Base-by-base conservation (phyloP, 2,888 invertebrate species). In the Tetragnatha montana region DNA sequence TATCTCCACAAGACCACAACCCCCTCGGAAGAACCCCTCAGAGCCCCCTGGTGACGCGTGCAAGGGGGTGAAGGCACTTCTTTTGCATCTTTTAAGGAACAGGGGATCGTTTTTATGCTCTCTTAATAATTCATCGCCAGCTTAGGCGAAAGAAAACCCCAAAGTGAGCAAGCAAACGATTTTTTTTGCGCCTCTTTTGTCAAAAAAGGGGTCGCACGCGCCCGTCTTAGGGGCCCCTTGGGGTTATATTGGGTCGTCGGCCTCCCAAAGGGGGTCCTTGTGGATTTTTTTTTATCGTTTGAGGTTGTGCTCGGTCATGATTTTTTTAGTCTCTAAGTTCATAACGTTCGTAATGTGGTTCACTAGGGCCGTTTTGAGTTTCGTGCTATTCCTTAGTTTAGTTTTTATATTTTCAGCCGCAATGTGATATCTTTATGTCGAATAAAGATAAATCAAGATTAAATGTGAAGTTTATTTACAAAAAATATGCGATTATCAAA, bases 241-340 rank as follows among this genome's bases (percentile, higher is more conserved):
- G 51, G 75, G 83, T 85, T 89, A 81, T 81, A 76, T 86, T 84
- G 21, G 89, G 89, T 89, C 89, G 85, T 71, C 85, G 81, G 74
- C 85, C 85, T 82, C 85, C 51, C 51, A 80, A 35, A 21, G 75
- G 73, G 74, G 69, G 76, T 35, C 75, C 68, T 60, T 35, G 35
- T 35, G 22, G 14, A 19, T 68, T 75, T 84, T 75, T 83, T 75
- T 76, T 22, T 69, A 8, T 68, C 35, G 51, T 35, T 80, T 80
- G n/a, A 8, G 80, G 47, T 35, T 35, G 35, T 35, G 35, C 35
- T 35, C 35, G 35, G 35, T 35, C 35, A 35, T 35, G 35, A 35
- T 35, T 35, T 35, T 35, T 35, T 35, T 35, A 35, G 35, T 35
- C 35, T 35, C 35, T 35, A 35, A 35, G 35, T 35, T 35, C 35